Evolutionary conservation across 2,888 invertebrate genomes (phyloP), one percentile per base, ranked within the genome.

Genomic region (Sesia apiformis): DNA sequence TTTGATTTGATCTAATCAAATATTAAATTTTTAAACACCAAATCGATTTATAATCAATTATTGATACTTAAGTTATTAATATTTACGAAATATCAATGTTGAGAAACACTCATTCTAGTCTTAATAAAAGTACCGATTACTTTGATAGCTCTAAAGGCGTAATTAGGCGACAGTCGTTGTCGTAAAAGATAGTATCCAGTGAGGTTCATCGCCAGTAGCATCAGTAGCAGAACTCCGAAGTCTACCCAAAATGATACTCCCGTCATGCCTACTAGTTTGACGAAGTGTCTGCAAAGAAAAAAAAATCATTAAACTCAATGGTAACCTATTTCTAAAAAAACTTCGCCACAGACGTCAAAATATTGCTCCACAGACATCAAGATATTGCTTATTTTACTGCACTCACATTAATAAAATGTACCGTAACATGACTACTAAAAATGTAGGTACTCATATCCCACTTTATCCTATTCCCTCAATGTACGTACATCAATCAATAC

Each of bases 211-310:
- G 91, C 60, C 0, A 95, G 52, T 39, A 93, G 88, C 69, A 93
- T 93, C 0, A 79, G 60, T 0, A 91, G 55, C n/a, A 96, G 78
- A 3, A 93, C 93, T 0, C 81, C 67, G 3, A 96, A 82, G 61
- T 95, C 94, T 38, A 92, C 69, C 91, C 94, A 92, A 69, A 93
- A 94, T 3, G 92, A 91, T 0, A 92, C 90, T 46, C 93, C 90
- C 3, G 93, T 91, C 92, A 95, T 94, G 3, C 95, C 94, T 90
- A 95, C 93, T 39, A 93, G 87, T 62, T 91, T 90, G 6, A 97
- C 90, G 63, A 98, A 92, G 70, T 94, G 93, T n/a, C 88, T 89
- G 77, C 3, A 73, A 78, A 39, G 51, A 38, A 55, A 40, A 61
- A 52, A 46, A 38, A 49, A 6, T n/a, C 4, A 23, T 7, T 39